These are phyloP conservation scores for Axis porcinus DNA, from an alignment of 2,113 vertebrate species.

Conservation along the genomic window DNA sequence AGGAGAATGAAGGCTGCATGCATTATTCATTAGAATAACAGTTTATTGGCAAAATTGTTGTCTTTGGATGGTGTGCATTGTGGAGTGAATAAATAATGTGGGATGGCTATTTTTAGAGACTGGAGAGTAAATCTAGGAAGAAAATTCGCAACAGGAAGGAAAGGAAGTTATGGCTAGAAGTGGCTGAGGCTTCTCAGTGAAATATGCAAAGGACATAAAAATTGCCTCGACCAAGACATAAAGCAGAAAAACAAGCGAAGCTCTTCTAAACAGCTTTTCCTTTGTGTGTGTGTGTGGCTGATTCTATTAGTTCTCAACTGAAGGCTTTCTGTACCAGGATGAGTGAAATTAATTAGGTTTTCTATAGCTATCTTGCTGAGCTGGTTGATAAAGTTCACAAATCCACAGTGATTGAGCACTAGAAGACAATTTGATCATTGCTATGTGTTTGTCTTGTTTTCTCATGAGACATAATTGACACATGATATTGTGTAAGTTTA, in stretches of 20 bases:
- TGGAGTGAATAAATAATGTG: conserved; percentile 75
- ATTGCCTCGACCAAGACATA: not conserved
- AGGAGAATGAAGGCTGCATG: conserved; percentile 64
- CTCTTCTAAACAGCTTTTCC: conserved; percentile 34
- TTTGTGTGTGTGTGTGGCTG: conserved; percentile 7
- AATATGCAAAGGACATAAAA: conserved; percentile 58
- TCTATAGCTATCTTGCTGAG: not conserved
- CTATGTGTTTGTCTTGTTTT: no score
- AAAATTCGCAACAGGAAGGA: conserved; percentile 55
- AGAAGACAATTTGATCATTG: not conserved
- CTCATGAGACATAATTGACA: not conserved
- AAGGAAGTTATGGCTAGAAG: conserved; percentile 38
- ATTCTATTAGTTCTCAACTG: conserved; percentile 46
- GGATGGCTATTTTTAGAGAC: conserved; percentile 71
- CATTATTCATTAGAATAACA: conserved; percentile 74
- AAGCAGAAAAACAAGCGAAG: conserved; percentile 26
- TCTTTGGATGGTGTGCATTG: conserved; percentile 75
- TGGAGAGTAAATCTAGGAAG: conserved; percentile 66
- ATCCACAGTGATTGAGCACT: not conserved
- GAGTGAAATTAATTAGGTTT: conserved; percentile 18
- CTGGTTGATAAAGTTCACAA: fast-evolving
- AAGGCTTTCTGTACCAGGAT: conserved; percentile 47
- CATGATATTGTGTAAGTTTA: not conserved
- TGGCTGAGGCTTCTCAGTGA: conserved; percentile 33
- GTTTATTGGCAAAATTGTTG: conserved; percentile 77